phyloP scores from a whole-genome alignment of 2,113 vertebrate genomes.

The Edolisoma coerulescens region DNA sequence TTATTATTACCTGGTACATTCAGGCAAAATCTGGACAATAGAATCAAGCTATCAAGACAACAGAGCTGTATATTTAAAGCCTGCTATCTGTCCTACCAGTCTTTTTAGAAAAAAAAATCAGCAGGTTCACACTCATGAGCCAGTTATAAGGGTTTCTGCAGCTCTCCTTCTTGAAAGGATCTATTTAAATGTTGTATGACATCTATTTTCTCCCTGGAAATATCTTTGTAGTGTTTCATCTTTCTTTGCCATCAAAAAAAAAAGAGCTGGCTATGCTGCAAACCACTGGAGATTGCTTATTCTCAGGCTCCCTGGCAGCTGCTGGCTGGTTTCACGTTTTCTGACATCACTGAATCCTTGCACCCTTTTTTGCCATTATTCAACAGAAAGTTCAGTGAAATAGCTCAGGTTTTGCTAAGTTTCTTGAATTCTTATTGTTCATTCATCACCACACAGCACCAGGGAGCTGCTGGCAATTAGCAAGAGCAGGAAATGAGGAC shows the following conservation, averaged over 20 bases:
- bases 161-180: constrained; percentile 57
- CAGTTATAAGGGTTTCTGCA: constrained; percentile 31
- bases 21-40: constrained; percentile 38
- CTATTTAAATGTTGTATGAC: constrained; percentile 70
- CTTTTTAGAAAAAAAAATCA: neutral
- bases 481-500: neutral
- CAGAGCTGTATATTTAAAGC: constrained; percentile 56
- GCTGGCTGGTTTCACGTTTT: constrained; percentile 31
- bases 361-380: neutral
- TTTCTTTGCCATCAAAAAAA: constrained; percentile 49
- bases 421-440: neutral
- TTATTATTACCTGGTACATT: neutral
- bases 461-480: neutral
- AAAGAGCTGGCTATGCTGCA: constrained; percentile 18
- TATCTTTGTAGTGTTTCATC: constrained; percentile 59
- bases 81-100: neutral
- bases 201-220: constrained; percentile 57
- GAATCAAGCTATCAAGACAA: constrained; percentile 29
- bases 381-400: neutral
- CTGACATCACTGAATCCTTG: neutral
- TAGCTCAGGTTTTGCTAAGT: neutral
- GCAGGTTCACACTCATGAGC: constrained; percentile 19
- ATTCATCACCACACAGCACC: neutral
- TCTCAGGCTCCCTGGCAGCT: constrained; percentile 16
- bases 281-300: constrained; percentile 12